Percentiles rank a stretch among this genome's conserved stretches.
These are phyloP conservation scores for Bhutanitis thaidina DNA, from an alignment of 2,888 invertebrate genomes.

Conservation along the genomic window DNA sequence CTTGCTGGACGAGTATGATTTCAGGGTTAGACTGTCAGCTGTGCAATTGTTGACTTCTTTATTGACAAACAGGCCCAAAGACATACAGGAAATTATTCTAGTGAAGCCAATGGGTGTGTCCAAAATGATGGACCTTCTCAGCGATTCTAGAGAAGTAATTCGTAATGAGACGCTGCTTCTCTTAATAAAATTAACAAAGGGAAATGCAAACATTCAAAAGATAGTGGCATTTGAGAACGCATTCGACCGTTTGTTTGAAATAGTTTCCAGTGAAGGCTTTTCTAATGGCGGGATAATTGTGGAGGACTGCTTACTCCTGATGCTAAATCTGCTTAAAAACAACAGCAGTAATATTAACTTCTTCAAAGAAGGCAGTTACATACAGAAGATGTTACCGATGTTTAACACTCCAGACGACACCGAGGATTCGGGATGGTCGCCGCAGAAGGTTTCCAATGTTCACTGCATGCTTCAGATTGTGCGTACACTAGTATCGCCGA, in stretches of 20 bases:
- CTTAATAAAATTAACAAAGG: constrained; percentile 93
- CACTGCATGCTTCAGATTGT: constrained; percentile 95
- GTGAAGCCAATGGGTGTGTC: constrained; percentile 98
- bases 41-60: constrained; percentile 94
- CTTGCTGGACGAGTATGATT: constrained; percentile 96
- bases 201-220: constrained; percentile 98
- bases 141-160: constrained; percentile 96
- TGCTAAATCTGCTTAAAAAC: constrained; percentile 95
- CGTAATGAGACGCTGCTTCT: constrained; percentile 96
- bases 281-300: constrained; percentile 98
- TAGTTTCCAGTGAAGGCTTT: constrained; percentile 94
- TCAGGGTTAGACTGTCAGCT: constrained; percentile 93
- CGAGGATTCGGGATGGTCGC: constrained; percentile 91
- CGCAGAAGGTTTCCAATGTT: constrained; percentile 96
- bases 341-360: constrained; percentile 99
- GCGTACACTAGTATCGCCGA: constrained; percentile 94
- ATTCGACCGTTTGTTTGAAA: constrained; percentile 96
- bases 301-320: constrained; percentile 96
- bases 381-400: constrained; percentile 94
- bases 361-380: constrained; percentile 98
- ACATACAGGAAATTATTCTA: constrained; percentile 92
- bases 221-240: constrained; percentile 99
- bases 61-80: constrained; percentile 90
- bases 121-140: constrained; percentile 96
- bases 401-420: constrained; percentile 87